phyloP scores from a whole-genome alignment of 2,113 vertebrate species.

The Empidonax traillii region DNA sequence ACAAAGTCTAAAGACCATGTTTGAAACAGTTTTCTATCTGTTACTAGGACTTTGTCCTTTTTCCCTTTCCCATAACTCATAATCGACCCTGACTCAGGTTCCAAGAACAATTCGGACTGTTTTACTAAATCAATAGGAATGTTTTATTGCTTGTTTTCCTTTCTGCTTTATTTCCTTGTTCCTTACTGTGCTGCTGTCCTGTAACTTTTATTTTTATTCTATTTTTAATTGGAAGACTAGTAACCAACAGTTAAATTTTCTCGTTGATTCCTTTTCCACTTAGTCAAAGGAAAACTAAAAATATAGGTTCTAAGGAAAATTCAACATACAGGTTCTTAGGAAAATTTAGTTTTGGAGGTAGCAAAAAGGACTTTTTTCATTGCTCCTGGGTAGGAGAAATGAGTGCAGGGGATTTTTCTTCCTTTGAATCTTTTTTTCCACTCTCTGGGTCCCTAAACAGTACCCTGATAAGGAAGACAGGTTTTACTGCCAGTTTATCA shows the following conservation, averaged over 20 bases:
- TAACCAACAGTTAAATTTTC: background rate
- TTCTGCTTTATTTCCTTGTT: slow-evolving; percentile 8
- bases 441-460: background rate
- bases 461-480: background rate
- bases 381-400: background rate
- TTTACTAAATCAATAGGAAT: background rate
- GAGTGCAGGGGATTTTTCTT: background rate
- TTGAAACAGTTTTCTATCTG: slow-evolving; percentile 29
- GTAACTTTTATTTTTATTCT: background rate
- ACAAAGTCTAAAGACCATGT: background rate
- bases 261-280: background rate
- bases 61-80: slow-evolving; percentile 29
- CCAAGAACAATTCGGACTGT: background rate
- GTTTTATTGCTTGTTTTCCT: background rate
- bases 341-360: background rate
- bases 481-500: background rate
- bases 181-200: background rate
- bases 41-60: background rate
- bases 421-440: background rate
- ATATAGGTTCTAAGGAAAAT: background rate
- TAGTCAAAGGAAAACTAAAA: background rate
- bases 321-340: background rate
- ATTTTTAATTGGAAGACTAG: background rate
- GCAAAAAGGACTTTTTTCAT: background rate
- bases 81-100: background rate